phyloP scores from a whole-genome alignment of 1,140 invertebrate genomes.

The Sinonovacula constricta region DNA sequence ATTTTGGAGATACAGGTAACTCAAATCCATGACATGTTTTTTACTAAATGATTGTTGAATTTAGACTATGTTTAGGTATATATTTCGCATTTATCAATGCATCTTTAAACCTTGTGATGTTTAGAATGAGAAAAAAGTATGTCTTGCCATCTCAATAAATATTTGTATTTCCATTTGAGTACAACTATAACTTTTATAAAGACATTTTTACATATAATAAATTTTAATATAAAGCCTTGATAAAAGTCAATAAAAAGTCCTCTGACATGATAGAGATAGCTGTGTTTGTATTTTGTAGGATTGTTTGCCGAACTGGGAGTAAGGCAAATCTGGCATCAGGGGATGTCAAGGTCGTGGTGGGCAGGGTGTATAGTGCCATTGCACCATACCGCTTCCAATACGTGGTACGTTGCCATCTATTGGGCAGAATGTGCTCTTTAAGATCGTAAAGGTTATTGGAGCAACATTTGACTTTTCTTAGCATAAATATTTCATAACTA shows the following conservation, averaged over 20 bases:
- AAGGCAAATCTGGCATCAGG: constrained; percentile 38
- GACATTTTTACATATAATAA: background rate
- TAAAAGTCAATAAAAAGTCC: background rate
- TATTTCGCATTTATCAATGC: background rate
- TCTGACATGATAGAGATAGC: background rate
- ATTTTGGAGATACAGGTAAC: no score
- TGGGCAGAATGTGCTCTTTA: background rate
- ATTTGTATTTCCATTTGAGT: background rate
- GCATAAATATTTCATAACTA: background rate
- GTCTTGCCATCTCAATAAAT: background rate
- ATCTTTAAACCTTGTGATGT: background rate
- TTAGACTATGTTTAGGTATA: background rate
- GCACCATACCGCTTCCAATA: constrained; percentile 62
- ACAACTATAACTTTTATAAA: background rate
- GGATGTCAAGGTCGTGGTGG: constrained; percentile 58
- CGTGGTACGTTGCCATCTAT: constrained; percentile 62
- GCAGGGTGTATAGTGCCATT: constrained; percentile 42
- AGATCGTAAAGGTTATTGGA: background rate
- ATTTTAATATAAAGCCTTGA: background rate
- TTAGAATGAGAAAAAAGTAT: background rate
- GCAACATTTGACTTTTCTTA: background rate
- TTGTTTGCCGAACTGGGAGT: constrained; percentile 68
- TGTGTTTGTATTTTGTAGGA: constrained; percentile 56
- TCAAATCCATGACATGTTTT: background rate
- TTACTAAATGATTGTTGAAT: background rate